These are phyloP conservation scores for Listrodromus nycthemerus DNA, from an alignment of 2,888 invertebrate genomes.

Conservation along the genomic window DNA sequence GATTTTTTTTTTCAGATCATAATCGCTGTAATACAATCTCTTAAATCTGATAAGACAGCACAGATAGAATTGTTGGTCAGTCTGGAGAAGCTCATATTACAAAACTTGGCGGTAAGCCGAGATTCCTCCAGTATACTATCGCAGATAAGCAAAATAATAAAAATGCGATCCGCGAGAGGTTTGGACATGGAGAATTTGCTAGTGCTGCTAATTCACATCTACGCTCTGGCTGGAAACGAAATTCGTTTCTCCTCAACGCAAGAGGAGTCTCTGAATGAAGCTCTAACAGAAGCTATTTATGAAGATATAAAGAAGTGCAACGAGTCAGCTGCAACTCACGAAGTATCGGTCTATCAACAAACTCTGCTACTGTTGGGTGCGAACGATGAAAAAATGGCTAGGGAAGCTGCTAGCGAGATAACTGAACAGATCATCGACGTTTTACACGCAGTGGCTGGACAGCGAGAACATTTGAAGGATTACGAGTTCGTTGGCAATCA, in stretches of 20 bases:
- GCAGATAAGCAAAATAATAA: slow-evolving; percentile 85
- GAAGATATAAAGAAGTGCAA: slow-evolving; percentile 85
- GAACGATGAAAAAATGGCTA: slow-evolving; percentile 73
- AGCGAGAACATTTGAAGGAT: slow-evolving; percentile 82
- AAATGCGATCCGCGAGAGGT: background rate
- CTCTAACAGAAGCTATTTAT: slow-evolving; percentile 86
- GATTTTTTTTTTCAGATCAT: slow-evolving; percentile 80
- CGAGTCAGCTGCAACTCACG: slow-evolving; percentile 70
- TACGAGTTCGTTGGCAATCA: slow-evolving; percentile 80
- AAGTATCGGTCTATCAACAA: slow-evolving; percentile 78
- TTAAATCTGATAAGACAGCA: slow-evolving; percentile 86
- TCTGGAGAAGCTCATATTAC: slow-evolving; percentile 87
- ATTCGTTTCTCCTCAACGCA: slow-evolving; percentile 86
- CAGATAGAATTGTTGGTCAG: slow-evolving; percentile 87
- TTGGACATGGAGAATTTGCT: slow-evolving; percentile 86
- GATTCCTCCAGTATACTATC: slow-evolving; percentile 86
- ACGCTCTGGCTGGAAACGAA: slow-evolving; percentile 87
- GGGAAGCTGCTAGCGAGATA: slow-evolving; percentile 81
- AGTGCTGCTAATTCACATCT: slow-evolving; percentile 87
- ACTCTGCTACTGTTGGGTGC: slow-evolving; percentile 78
- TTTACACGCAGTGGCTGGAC: slow-evolving; percentile 82
- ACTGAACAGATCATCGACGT: slow-evolving; percentile 80
- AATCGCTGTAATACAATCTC: slow-evolving; percentile 86
- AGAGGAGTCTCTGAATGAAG: slow-evolving; percentile 85
- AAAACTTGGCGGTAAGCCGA: slow-evolving; percentile 81